phyloP scores from a whole-genome alignment of 2,888 invertebrate genomes.

The Stratiomys singularior region DNA sequence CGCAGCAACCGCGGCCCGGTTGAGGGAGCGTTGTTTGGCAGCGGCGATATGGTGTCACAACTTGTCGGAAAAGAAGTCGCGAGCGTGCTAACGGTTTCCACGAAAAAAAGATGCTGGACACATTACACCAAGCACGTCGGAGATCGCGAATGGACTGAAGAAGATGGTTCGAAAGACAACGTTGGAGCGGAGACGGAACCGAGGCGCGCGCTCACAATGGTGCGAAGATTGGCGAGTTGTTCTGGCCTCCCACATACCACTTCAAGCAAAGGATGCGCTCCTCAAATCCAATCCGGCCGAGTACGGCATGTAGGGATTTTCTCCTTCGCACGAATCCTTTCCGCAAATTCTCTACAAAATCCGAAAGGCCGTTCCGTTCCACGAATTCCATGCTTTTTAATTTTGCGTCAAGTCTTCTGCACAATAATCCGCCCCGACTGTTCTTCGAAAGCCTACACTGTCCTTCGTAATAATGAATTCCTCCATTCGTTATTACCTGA shows the following conservation, averaged over 20 bases:
- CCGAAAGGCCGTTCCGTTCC: background rate
- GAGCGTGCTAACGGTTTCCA: slow-evolving; percentile 31
- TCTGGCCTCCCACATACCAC: background rate
- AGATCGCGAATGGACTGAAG: slow-evolving; percentile 44
- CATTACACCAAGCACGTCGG: slow-evolving; percentile 35
- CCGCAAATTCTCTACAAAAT: background rate
- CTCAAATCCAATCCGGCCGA: slow-evolving; percentile 18
- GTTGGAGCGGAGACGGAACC: slow-evolving; percentile 19
- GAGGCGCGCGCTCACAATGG: slow-evolving; percentile 2
- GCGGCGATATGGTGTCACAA: background rate
- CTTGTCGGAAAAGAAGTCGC: slow-evolving; percentile 14
- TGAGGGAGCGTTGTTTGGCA: background rate
- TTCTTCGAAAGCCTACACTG: background rate
- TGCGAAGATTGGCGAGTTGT: background rate
- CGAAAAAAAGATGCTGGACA: slow-evolving; percentile 6
- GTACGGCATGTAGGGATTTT: background rate
- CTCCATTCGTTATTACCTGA: background rate
- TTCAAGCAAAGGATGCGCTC: slow-evolving; percentile 22
- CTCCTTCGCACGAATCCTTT: background rate
- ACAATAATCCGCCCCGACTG: background rate
- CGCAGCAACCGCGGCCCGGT: slow-evolving; percentile 8
- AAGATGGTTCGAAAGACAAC: slow-evolving; percentile 27
- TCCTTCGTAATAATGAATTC: background rate
- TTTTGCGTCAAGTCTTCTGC: too few relatives aligned
- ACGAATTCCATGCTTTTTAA: background rate